phyloP scores from a whole-genome alignment of 2,797 vertebrate species.

The Acropternis orthonyx region DNA sequence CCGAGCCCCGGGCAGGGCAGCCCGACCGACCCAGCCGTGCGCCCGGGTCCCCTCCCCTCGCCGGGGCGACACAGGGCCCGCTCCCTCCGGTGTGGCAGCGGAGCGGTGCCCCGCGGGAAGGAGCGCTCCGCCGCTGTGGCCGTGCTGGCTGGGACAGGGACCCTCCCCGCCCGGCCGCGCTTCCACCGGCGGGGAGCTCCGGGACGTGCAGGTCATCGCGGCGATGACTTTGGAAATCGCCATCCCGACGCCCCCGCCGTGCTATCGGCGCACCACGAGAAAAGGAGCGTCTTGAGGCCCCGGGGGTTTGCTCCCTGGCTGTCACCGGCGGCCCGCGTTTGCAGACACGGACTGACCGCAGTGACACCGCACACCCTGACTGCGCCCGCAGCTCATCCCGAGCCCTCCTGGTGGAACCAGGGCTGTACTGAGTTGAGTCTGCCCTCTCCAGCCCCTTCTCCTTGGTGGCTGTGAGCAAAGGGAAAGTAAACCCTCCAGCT shows the following conservation, averaged over 20 bases:
- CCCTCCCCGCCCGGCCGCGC: fast-evolving
- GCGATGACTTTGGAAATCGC: not conserved
- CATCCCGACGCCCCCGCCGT: not conserved
- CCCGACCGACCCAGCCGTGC: not conserved
- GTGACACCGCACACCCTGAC: not conserved
- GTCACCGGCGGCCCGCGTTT: not conserved
- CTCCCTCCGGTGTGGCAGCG: not conserved
- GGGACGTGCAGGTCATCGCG: not conserved
- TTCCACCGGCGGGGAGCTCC: fast-evolving
- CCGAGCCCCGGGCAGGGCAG: not conserved
- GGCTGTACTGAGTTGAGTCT: not conserved
- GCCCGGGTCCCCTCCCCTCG: not conserved
- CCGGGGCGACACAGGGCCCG: not conserved
- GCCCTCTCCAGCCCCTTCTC: not conserved
- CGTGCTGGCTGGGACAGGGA: fast-evolving
- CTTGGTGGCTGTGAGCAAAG: not conserved
- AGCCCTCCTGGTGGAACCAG: not conserved
- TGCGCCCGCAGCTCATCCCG: not conserved
- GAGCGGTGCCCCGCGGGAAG: not conserved
- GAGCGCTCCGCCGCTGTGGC: not conserved
- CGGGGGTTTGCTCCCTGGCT: not conserved
- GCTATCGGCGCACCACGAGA: not conserved
- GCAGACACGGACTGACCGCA: not conserved
- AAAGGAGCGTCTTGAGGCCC: not conserved
- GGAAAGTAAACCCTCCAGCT: not conserved